phyloP scores from a whole-genome alignment of 2,113 vertebrate species.

The Fukomys damarensis region DNA sequence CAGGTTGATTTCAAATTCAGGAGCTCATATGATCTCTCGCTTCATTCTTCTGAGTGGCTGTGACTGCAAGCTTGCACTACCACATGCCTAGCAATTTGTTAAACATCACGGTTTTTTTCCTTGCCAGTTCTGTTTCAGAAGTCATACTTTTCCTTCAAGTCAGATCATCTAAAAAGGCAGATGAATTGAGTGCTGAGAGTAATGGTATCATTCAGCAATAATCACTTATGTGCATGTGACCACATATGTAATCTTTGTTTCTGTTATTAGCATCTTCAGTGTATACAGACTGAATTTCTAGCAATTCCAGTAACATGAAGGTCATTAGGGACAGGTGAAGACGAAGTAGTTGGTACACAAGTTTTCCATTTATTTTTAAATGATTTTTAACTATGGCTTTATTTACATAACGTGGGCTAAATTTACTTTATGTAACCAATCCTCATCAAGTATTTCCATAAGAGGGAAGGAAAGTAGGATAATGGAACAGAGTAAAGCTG shows the following conservation, averaged over 20 bases:
- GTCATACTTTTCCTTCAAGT: neutral
- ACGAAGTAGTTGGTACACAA: slow-evolving; percentile 34
- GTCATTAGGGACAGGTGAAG: neutral
- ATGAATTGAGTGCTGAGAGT: neutral
- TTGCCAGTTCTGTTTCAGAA: slow-evolving; percentile 42
- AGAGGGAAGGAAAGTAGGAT: neutral
- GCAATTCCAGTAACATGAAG: neutral
- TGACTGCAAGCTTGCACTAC: neutral
- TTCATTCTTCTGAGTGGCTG: neutral
- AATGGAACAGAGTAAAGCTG: neutral
- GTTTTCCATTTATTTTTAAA: slow-evolving; percentile 55
- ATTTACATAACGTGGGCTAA: neutral
- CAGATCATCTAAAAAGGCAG: slow-evolving; percentile 63
- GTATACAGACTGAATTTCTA: neutral
- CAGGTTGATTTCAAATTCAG: neutral
- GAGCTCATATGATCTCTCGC: neutral
- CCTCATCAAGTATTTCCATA: neutral
- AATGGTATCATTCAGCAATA: neutral
- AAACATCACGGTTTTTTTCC: slow-evolving; percentile 53
- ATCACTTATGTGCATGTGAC: neutral
- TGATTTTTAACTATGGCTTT: slow-evolving; percentile 35
- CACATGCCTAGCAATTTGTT: neutral
- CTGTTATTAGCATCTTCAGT: neutral
- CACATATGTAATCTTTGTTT: neutral
- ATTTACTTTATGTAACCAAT: slow-evolving; percentile 37